Evolutionary conservation across 2,113 vertebrate species (phyloP), one percentile per base, ranked within the genome.

Genomic region (Rhinopomastus cyanomelas): DNA sequence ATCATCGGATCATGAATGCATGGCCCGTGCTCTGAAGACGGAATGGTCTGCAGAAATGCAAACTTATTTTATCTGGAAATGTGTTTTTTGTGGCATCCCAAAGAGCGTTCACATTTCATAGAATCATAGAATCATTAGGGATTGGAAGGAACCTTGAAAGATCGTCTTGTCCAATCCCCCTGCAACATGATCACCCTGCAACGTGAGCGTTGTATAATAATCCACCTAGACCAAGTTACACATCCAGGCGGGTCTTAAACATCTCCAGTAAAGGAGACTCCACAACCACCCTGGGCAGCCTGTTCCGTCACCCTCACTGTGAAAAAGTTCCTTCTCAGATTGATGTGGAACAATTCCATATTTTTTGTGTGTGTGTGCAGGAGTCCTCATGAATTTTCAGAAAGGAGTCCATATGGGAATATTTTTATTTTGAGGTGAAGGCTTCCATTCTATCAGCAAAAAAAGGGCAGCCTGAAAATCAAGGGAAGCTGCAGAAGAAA

Each of bases 401-500:
- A 71, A 65, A 6, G 66, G 66, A 81, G 46, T 80, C 55, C 34
- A 16, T 92, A 95, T 96, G 95, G 91, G 91, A 96, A 90, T 84
- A 86, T 95, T 96, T 93, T 94, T 23, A 61, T 57, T 94, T 69
- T 87, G 59, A 92, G 64, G 81, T 85, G 81, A 29, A 7, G 10
- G 14, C 81, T 96, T 94, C 61, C 48, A 80, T 92, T 91, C 67
- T 93, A 39, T 84, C 86, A 79, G 74, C 78, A 91, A 85, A 42
- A 42, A 92, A 94, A 89, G 66, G n/a, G 19, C 87, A 90, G 71
- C 64, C 46, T 16, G 37, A 66, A 90, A 95, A 68, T 89, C 80
- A 94, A 18, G 37, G 85, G 95, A 89, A 77, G 34, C 78, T 90
- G 59, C 53, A 94, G 93, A 96, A 92, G 84, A 86, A 96, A 95